Evolutionary conservation across 2,797 vertebrate genomes (phyloP), one percentile per base, ranked within the genome.

Genomic region (Dendrocincla tyrannina): DNA sequence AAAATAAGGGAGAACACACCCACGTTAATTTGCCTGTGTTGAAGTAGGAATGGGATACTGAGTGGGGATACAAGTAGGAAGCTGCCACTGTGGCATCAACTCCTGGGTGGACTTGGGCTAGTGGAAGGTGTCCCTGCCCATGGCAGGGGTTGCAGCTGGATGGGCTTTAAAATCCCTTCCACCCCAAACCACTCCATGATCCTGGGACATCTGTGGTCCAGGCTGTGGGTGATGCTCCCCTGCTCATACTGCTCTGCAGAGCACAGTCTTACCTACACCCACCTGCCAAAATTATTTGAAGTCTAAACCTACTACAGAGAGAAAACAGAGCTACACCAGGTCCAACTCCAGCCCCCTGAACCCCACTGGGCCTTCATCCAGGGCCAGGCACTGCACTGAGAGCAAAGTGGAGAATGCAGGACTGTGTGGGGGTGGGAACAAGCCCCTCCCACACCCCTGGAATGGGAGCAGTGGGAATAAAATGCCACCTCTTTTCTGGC

Each of bases 271-370:
- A 3, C n/a, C 50, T 11, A 18, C 18, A 13, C 35, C 46, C 20
- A 3, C 1, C 14, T 18, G 37, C 42, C 63, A 4, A 2, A 28
- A 5, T 0, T 0, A 5, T 22, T 0, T 0, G 41, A 9, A 8
- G 16, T 6, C 2, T 27, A 33, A 50, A 33, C 6, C 42, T 50
- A 28, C 42, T 33, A 4, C 0, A 7, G 56, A 5, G 64, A 11
- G 44, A 9, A 64, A 58, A 7, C 0, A 4, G 44, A 63, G 64
- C 49, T 18, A 0, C 3, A 1, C 2, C 35, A 4, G 64, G 13
- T 3, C 2, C 9, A 19, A 10, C 12, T 8, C 42, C 70, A 82
- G 37, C 42, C 27, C 62, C 10, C n/a, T 5, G 14, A 35, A 0
- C 30, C 18, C 47, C 0, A 1, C 28, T 3, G 39, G 53, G 7